Conservation (phyloP, 2,113 vertebrate species). For the Lonchura striata region DNA sequence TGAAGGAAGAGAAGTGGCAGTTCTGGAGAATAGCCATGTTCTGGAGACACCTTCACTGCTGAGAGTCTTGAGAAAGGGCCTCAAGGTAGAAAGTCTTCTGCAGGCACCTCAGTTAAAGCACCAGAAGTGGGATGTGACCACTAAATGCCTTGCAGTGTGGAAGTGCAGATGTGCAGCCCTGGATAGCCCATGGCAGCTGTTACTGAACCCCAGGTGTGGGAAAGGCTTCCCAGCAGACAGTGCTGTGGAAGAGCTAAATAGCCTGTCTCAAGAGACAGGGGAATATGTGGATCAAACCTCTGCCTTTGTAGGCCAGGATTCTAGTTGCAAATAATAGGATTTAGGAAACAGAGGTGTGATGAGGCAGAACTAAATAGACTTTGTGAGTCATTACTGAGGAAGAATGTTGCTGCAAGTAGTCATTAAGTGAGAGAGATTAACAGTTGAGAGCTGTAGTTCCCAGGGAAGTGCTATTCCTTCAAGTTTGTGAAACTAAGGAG, state of each 20-base stretch:
- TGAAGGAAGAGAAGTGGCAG: fast-evolving
- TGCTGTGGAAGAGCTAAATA: fast-evolving
- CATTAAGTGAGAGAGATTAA: slow-evolving; percentile 8
- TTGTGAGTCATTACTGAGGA: background rate
- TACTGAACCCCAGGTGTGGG: fast-evolving
- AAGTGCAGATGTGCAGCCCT: background rate
- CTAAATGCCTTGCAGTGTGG: fast-evolving
- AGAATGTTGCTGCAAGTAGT: background rate
- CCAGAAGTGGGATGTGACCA: background rate
- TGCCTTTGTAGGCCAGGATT: background rate
- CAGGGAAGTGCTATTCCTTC: background rate
- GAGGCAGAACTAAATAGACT: slow-evolving; percentile 39
- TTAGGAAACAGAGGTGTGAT: slow-evolving; percentile 11
- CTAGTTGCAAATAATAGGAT: slow-evolving; percentile 2
- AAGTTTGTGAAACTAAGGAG: background rate
- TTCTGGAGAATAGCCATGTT: background rate
- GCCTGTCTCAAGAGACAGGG: background rate
- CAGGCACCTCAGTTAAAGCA: background rate
- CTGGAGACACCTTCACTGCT: background rate
- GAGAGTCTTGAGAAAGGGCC: background rate
- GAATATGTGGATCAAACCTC: background rate
- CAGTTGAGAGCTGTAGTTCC: background rate
- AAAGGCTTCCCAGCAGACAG: background rate
- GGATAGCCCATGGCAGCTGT: fast-evolving
- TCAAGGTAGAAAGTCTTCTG: background rate